A percentile compares a stretch with the other conserved stretches of the same genome.
Conservation (phyloP, 23 tunicate genomes). For the Halocynthia aurantium region DNA sequence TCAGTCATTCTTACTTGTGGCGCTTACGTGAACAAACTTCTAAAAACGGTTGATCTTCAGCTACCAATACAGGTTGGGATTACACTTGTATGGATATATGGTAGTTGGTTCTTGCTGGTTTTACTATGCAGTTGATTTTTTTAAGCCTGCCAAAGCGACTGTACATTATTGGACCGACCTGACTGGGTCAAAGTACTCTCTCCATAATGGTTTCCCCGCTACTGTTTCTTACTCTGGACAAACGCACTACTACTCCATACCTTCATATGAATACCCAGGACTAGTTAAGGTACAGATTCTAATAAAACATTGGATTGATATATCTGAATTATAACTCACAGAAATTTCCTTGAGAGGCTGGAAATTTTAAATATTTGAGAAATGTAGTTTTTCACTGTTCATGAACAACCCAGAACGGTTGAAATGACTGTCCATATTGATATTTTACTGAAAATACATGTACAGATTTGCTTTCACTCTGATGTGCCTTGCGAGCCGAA, state of each 20-base stretch:
- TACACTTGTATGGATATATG: not conserved
- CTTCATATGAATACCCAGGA: slow-evolving; percentile 79
- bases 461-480: slow-evolving; percentile 9
- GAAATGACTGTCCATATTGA: too few relatives aligned
- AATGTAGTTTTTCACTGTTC: too few relatives aligned
- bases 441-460: too few relatives aligned
- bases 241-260: slow-evolving; percentile 69
- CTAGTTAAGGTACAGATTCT: slow-evolving; percentile 38
- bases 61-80: slow-evolving; percentile 25
- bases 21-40: slow-evolving; percentile 42
- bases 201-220: slow-evolving; percentile 26
- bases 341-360: too few relatives aligned
- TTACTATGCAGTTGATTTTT: not conserved
- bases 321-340: too few relatives aligned
- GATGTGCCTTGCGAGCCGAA: slow-evolving; percentile 6
- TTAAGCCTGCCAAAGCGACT: slow-evolving; percentile 43
- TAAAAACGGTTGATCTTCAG: slow-evolving; percentile 23
- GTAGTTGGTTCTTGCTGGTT: not conserved
- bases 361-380: too few relatives aligned
- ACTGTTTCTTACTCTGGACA: slow-evolving; percentile 16
- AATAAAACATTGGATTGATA: too few relatives aligned
- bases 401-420: too few relatives aligned
- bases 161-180: slow-evolving; percentile 69
- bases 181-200: slow-evolving; percentile 17
- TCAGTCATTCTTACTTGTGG: slow-evolving; percentile 76